Conservation (phyloP, 2,797 vertebrate species). For the Bothrops alternatus region DNA sequence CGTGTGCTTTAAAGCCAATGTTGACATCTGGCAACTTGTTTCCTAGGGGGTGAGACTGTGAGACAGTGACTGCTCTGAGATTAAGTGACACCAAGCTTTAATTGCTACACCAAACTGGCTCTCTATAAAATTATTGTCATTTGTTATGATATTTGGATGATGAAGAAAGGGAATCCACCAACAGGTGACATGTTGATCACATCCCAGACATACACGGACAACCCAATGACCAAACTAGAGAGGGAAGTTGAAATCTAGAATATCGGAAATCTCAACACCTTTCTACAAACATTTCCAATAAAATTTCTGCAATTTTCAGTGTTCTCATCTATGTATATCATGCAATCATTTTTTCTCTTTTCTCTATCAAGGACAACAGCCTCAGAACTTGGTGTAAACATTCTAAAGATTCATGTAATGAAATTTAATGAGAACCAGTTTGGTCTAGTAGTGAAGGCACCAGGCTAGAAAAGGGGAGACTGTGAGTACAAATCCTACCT, state of each 20-base stretch:
- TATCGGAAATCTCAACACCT: background rate
- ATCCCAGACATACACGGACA: background rate
- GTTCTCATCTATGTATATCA: background rate
- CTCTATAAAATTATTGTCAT: background rate
- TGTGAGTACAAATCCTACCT: too few species aligned
- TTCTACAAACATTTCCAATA: background rate
- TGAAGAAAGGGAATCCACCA: background rate
- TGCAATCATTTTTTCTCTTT: background rate
- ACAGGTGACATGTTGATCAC: background rate
- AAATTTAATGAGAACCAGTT: too few species aligned
- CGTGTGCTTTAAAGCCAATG: background rate
- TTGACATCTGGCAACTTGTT: background rate
- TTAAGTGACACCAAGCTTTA: background rate
- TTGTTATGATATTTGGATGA: background rate
- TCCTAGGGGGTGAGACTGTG: background rate
- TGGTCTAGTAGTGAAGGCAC: too few species aligned
- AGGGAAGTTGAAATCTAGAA: background rate
- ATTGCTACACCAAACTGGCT: background rate
- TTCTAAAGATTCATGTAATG: background rate
- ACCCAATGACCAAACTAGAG: background rate
- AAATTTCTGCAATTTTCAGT: background rate
- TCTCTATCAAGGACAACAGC: background rate
- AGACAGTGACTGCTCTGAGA: background rate
- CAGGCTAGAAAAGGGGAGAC: too few species aligned
- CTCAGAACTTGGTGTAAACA: background rate